Base-by-base conservation (phyloP, 2,797 vertebrate species). In the Sebastes ruberrimus region DNA sequence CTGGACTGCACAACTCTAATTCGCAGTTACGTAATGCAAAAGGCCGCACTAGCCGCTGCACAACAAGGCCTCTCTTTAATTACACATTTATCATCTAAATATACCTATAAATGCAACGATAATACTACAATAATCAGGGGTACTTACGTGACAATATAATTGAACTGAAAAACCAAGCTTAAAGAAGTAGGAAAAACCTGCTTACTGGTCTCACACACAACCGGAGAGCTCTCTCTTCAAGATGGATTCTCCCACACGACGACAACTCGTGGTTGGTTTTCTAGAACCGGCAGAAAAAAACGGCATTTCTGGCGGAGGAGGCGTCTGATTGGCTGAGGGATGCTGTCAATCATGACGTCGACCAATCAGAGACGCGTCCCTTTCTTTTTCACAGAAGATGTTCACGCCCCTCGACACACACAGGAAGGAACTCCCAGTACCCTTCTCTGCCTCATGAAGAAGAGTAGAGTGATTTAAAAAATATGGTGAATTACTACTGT, bases 251-350 rank as follows among this genome's bases (percentile, higher is more conserved):
- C 95, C 95, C 94, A 95, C 94, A 95, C 94, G 95, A 96, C 95
- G 94, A 95, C 95, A 94, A 96, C 97, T 97, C 96, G 97, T 97
- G 97, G 97, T 96, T 96, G 95, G 81, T 90, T 98, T 97, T 98
- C 97, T 98, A 98, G 76, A 89, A 93, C 95, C 96, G 96, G 96
- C 94, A 94, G 78, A 18, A 65, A 86, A 92, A 82, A 79, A 62
- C 28, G 7, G 90, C 89, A 88, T 52, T 90, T 80, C 85, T 94
- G 95, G 11, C 93, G 67, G 95, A 92, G 23, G 1, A 2, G 42
- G 4, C 0, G 1, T 14, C 5, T 86, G 56, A 95, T 96, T 97
- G 95, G 97, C 1, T 2, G 0, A 0, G 0, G 0, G 0, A 0
- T 0, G 3, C 73, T 88, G 94, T 81, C 96, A 75, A 0, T 97